Base-by-base conservation (phyloP, 2,888 invertebrate genomes). In the Tetragnatha montana region DNA sequence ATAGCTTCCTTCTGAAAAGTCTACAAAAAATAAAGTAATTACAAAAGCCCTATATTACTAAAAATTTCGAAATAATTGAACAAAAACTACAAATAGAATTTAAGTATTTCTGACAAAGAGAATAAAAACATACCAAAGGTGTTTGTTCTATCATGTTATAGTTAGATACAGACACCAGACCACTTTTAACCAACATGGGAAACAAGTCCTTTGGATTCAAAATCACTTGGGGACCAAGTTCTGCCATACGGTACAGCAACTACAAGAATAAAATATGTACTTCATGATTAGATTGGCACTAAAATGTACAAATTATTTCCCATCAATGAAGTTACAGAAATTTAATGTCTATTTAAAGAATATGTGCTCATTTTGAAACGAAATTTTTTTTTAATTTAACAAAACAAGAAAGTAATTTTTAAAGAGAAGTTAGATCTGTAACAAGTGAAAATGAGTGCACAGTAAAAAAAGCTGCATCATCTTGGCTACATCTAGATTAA, bases 1-100 rank as follows among this genome's bases (percentile, higher is more conserved):
- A 98, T 93, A 91, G 95, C 95, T 91, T 96, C 96, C 19, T 97
- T 95, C 93, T 97, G 96, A 1, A 69, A 10, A 73, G 68, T 68
- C 90, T 90, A 17, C n/a, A 80, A 47, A 49, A 12, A 75, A 51
- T 35, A 80, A 80, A 12, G 21, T 21, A 17, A 50, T 19, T 73
- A n/a, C 73, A 73, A 19, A 21, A 21, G 21, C 7, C 12, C 73
- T 10, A 12, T 19, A n/a, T 2, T 8, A 22, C 22, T 7, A 73
- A 35, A 73, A 73, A 19, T 19, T 22, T 73, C 10, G 19, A 73
- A 35, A 35, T 35, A 35, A n/a, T 73, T 73, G 22, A 6, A 73
- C 12, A 0, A 73, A 73, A 73, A 19, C 21, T 6, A 2, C 22
- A n/a, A n/a, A 19, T 19, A 3, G 19, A 19, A 14, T 47, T 75